A percentile compares a stretch with the other conserved stretches of the same genome.
Evolutionary conservation across 2,113 vertebrate genomes (phyloP).

Genomic region (Podilymbus podiceps): DNA sequence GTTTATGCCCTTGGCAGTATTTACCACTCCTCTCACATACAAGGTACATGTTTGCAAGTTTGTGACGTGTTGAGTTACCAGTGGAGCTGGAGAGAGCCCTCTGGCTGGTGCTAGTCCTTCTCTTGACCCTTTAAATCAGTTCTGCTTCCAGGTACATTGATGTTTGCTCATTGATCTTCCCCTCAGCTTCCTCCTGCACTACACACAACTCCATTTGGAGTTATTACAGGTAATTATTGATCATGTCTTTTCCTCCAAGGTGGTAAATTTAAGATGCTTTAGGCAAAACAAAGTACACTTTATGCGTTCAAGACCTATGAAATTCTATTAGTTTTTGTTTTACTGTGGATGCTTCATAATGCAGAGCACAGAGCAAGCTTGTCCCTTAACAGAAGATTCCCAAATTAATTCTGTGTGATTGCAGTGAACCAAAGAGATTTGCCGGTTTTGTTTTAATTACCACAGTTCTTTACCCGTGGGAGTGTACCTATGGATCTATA

Average conservation of each 20-base stretch:
- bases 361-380: neutral
- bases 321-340: neutral
- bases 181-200: neutral
- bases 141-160: neutral
- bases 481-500: neutral
- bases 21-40: neutral
- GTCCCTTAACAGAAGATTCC: neutral
- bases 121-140: slow-evolving; percentile 13
- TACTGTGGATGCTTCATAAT: neutral
- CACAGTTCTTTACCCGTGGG: neutral
- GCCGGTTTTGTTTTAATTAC: neutral
- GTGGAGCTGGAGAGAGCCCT: neutral
- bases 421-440: neutral
- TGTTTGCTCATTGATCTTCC: neutral
- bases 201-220: neutral
- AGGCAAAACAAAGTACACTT: neutral
- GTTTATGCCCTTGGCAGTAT: neutral
- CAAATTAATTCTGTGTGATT: neutral
- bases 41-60: neutral
- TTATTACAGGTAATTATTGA: neutral
- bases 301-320: neutral
- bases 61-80: neutral
- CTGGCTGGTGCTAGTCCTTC: neutral
- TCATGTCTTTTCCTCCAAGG: neutral
- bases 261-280: neutral